Evolutionary conservation across 2,888 invertebrate species (phyloP), one percentile per base, ranked within the genome.

Genomic region (Hyppa rectilinea): DNA sequence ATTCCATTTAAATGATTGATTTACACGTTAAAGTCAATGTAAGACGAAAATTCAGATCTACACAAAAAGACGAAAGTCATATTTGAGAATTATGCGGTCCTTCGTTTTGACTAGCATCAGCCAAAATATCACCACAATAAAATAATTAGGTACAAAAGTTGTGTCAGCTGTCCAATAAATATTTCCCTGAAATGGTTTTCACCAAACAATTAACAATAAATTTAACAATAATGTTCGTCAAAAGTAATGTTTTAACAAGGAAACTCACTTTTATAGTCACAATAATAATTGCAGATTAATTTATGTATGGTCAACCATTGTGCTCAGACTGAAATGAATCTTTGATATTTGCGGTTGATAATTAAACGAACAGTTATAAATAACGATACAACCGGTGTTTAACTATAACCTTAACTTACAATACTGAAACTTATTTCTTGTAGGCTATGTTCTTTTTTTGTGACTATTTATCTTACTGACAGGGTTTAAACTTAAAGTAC

Each of bases 391-490:
- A 82, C 79, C 79, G 79, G 59, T 59, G 67, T 84, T 87, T 85
- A 89, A 87, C 83, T 85, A 78, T 81, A 87, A 85, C 78, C 81
- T 87, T 85, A 83, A 82, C 66, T 83, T 83, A 75, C 75, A 79
- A 80, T 83, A 82, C 75, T 80, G 76, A 78, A 78, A 81, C 78
- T 85, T 87, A 84, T 87, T 75, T 75, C 78, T 83, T 81, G 82
- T 81, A 71, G 59, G 59, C 58, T 80, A 74, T 53, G 59, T 74
- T 67, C 65, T 82, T 64, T 83, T 81, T 81, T 77, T 74, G 65
- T 38, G 45, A 20, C 34, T 38, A 58, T 72, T 60, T 70, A 69
- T 69, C 64, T 67, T 43, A 62, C 50, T 49, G 82, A 38, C 63
- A 68, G 34, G 59, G 26, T 58, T 70, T 50, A 63, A 81, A 64